Percentiles rank a stretch among this genome's conserved stretches.
phyloP scores from a whole-genome alignment of 2,113 vertebrate genomes.

The Lucifuga dentata region DNA sequence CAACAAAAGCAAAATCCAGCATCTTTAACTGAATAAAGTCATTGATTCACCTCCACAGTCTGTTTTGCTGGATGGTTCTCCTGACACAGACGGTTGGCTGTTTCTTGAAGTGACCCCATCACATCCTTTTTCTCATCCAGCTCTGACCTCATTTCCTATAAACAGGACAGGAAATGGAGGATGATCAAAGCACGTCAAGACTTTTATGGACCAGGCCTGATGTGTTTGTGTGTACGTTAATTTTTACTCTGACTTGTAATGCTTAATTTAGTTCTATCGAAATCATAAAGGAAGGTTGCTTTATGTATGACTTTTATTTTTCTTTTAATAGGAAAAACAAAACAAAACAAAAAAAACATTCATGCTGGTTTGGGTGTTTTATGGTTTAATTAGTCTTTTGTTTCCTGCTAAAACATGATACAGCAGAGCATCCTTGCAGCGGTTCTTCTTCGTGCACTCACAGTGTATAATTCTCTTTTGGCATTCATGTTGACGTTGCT shows the following conservation, averaged over 20 bases:
- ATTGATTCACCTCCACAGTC: conserved; percentile 90
- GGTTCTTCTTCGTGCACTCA: conserved; percentile 77
- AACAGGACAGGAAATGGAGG: conserved; percentile 7
- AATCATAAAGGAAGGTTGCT: background rate
- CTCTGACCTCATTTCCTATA: conserved; percentile 89
- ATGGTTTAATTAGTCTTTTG: too few species aligned
- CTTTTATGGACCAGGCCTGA: background rate
- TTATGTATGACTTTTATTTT: background rate
- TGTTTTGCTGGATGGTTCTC: conserved; percentile 98
- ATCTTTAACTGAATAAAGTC: conserved; percentile 43
- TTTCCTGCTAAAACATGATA: background rate
- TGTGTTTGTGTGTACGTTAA: background rate
- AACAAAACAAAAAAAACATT: too few species aligned
- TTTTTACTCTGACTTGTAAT: too few species aligned
- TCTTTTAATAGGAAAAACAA: background rate
- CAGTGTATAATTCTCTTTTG: conserved; percentile 91
- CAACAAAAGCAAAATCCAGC: background rate
- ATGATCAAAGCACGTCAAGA: background rate
- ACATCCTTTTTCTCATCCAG: conserved; percentile 93
- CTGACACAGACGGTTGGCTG: conserved; percentile 87
- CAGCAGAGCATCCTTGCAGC: background rate
- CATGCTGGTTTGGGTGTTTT: too few species aligned
- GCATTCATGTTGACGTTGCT: conserved; percentile 88
- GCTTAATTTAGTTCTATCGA: too few species aligned
- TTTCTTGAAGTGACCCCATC: conserved; percentile 92